Percentiles rank a stretch among this genome's conserved stretches.
Evolutionary conservation across 1,140 invertebrate species (phyloP).

Genomic region (Carposina sasakii): DNA sequence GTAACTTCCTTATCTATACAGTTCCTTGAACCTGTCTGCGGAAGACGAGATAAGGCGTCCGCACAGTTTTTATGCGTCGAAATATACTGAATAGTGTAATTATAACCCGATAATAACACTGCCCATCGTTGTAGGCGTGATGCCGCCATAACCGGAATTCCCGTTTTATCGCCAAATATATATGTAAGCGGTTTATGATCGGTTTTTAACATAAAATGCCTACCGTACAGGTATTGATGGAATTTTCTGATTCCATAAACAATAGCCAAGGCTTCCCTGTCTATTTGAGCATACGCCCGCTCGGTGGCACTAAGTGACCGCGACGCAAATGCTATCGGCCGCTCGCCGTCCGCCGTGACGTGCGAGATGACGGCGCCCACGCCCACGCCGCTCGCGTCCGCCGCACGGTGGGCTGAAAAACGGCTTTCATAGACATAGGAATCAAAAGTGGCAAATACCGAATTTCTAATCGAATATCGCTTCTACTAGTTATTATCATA

Average conservation of each 20-base stretch:
- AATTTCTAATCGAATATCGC: too few relatives aligned
- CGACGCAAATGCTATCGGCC: conserved; percentile 50
- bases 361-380: conserved; percentile 26
- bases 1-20: conserved; percentile 1
- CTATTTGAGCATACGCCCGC: conserved; percentile 58
- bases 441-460: too few relatives aligned
- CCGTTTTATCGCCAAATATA: conserved; percentile 47
- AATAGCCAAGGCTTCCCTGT: conserved; percentile 31
- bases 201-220: conserved; percentile 42
- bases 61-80: conserved; percentile 29
- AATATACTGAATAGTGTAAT: conserved; percentile 46
- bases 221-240: conserved; percentile 71
- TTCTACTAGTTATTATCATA: too few relatives aligned
- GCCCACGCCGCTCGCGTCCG: conserved; percentile 25
- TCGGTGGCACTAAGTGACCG: conserved; percentile 51
- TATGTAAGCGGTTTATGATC: conserved; percentile 64
- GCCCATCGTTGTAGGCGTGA: conserved; percentile 43
- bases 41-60: conserved; percentile 38
- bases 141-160: conserved; percentile 38
- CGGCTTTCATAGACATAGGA: too few relatives aligned
- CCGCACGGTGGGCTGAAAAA: too few relatives aligned
- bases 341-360: conserved; percentile 11
- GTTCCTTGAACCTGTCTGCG: not conserved
- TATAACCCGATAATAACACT: conserved; percentile 40
- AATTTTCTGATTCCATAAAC: conserved; percentile 51